These are phyloP conservation scores for Rhadinocentrus ornatus DNA, from an alignment of 2,797 vertebrate genomes.

Conservation along the genomic window DNA sequence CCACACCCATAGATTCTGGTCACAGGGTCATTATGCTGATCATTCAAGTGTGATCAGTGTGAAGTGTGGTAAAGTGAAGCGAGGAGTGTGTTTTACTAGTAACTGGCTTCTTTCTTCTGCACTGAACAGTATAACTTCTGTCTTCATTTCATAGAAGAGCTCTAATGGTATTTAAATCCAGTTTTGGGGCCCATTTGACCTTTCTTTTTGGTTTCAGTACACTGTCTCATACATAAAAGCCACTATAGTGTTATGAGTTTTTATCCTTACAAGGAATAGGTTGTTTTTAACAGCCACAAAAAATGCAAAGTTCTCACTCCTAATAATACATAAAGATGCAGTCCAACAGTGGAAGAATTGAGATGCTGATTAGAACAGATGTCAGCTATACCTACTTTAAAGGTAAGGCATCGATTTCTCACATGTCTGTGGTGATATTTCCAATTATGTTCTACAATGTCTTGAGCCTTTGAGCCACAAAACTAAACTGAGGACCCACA, in stretches of 20 bases:
- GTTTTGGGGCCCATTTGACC: not conserved
- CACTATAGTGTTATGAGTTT: not conserved
- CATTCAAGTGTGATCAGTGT: conserved; percentile 31
- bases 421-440: too few species aligned
- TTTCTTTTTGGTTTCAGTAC: too few species aligned
- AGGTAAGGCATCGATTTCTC: too few species aligned
- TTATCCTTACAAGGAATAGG: not conserved
- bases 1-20: conserved; percentile 21
- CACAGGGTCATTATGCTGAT: conserved; percentile 1
- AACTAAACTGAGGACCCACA: too few species aligned
- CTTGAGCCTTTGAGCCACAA: too few species aligned
- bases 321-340: not conserved
- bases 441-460: too few species aligned
- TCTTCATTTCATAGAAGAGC: not conserved
- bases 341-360: too few species aligned
- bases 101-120: conserved; percentile 2
- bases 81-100: conserved; percentile 10
- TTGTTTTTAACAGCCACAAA: not conserved
- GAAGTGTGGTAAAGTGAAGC: conserved; percentile 37
- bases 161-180: not conserved
- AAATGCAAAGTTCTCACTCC: not conserved
- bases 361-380: too few species aligned
- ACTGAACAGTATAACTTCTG: not conserved
- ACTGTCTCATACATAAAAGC: not conserved
- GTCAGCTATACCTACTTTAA: too few species aligned